Evolutionary conservation across 2,888 invertebrate genomes (phyloP).

Genomic region (Agonopterix subpropinquella): DNA sequence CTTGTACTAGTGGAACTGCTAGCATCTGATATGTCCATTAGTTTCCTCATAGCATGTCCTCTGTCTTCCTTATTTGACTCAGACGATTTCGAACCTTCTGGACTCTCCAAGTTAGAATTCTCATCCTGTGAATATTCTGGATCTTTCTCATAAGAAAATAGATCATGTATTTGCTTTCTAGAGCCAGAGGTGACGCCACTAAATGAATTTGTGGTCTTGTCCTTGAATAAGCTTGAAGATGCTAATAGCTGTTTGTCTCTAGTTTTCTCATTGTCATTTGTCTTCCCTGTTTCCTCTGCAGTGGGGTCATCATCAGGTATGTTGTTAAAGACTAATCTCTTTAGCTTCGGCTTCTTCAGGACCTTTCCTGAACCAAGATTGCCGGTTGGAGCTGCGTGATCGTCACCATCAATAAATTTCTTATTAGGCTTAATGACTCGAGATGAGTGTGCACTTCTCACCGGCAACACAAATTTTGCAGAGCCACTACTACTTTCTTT

Average conservation of each 20-base stretch:
- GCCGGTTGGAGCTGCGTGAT: slow-evolving; percentile 44
- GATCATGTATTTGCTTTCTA: slow-evolving; percentile 47
- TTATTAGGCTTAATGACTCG: slow-evolving; percentile 93
- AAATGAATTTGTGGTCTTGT: slow-evolving; percentile 62
- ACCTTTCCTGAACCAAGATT: slow-evolving; percentile 53
- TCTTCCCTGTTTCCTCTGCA: slow-evolving; percentile 47
- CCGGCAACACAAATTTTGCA: slow-evolving; percentile 84
- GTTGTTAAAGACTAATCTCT: slow-evolving; percentile 64
- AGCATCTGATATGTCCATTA: slow-evolving; percentile 69
- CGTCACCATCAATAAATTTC: slow-evolving; percentile 84
- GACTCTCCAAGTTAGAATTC: slow-evolving; percentile 50
- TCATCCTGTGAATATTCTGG: slow-evolving; percentile 54
- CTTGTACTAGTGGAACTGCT: slow-evolving; percentile 64
- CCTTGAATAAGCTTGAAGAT: slow-evolving; percentile 58
- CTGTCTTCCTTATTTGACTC: slow-evolving; percentile 57
- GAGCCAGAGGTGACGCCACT: slow-evolving; percentile 41
- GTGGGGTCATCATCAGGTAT: slow-evolving; percentile 45
- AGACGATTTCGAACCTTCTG: slow-evolving; percentile 45
- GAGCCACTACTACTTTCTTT: slow-evolving; percentile 39
- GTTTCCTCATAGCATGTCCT: slow-evolving; percentile 62
- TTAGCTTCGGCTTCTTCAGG: slow-evolving; percentile 67
- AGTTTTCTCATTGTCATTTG: slow-evolving; percentile 43
- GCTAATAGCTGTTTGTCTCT: slow-evolving; percentile 45
- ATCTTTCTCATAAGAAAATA: slow-evolving; percentile 65
- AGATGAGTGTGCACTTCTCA: slow-evolving; percentile 89